phyloP scores from a whole-genome alignment of 2,888 invertebrate genomes.

The Amphipyra tragopoginis region DNA sequence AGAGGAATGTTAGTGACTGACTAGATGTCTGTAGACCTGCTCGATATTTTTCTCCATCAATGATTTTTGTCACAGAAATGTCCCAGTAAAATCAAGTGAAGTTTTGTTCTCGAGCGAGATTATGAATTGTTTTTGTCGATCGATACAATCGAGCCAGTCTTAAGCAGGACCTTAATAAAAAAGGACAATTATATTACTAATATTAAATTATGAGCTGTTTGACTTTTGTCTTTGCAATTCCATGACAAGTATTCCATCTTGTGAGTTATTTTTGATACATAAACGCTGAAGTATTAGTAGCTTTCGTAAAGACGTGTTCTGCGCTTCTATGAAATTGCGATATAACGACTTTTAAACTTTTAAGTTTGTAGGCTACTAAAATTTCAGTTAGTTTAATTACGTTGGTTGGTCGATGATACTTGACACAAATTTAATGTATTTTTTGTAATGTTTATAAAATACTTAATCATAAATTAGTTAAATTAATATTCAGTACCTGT shows the following conservation, averaged over 20 bases:
- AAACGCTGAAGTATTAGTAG: not conserved
- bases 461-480: slow-evolving; percentile 10
- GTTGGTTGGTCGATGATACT: not conserved
- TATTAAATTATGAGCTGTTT: slow-evolving; percentile 3
- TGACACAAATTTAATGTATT: slow-evolving; percentile 1
- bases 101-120: too few relatives aligned
- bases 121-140: too few relatives aligned
- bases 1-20: too few relatives aligned
- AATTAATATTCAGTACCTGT: slow-evolving; percentile 45
- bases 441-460: slow-evolving; percentile 6
- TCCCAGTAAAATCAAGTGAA: too few relatives aligned
- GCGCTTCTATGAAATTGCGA: not conserved
- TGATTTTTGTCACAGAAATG: too few relatives aligned
- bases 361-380: not conserved
- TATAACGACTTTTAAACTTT: not conserved
- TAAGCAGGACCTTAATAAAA: not conserved
- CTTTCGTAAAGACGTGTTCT: not conserved
- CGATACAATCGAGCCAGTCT: too few relatives aligned
- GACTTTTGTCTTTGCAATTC: slow-evolving; percentile 5
- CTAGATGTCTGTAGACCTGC: too few relatives aligned
- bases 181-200: not conserved
- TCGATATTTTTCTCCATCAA: too few relatives aligned
- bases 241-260: slow-evolving; percentile 8
- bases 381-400: slow-evolving; percentile 2
- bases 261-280: slow-evolving; percentile 17